Evolutionary conservation across 92 coral and sea anemone genomes (phyloP), one percentile per base, ranked within the genome.

Genomic region (Hydrozoanthus gracilis): DNA sequence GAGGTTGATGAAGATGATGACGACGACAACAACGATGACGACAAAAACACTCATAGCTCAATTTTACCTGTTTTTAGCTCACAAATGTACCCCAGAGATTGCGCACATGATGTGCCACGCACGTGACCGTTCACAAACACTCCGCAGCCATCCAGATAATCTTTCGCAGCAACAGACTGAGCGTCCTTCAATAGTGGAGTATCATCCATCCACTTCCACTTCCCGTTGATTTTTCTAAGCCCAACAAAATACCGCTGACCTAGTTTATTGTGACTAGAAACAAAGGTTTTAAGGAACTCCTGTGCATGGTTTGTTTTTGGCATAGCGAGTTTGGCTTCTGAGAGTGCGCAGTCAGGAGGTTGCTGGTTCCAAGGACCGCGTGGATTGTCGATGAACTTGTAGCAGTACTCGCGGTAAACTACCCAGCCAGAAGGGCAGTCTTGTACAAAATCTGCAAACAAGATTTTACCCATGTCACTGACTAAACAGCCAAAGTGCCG

Each of bases 151-250:
- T 84, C 78, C 35, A 68, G 48, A 68, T 69, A 67, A 64, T 77
- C 62, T 56, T 18, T 76, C 12, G 46, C 8, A 45, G 48, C 79
- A 11, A 77, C 50, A 17, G 74, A 46, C 14, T 78, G 77, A 0
- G 87, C 78, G 9, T 89, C 93, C 35, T 77, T 86, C 71, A 87
- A 78, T 62, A 86, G 69, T 4, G 95, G 93, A 52, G 92, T 89
- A 66, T 94, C 95, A 55, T 95, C 97, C 12, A 88, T 78, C 98
- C 98, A 95, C 11, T 86, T 78, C 98, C 98, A 95, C 17, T 17
- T 62, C 27, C 86, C 94, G 6, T 86, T 84, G 82, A 49, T 90
- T 75, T 88, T 88, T 11, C 67, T 87, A 39, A 95, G 79, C n/a
- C 98, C 98, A 7, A 95, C 84, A 54, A 91, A 93, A 76, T 87